Evolutionary conservation across 2,113 vertebrate genomes (phyloP).

Genomic region (Loxodonta africana): DNA sequence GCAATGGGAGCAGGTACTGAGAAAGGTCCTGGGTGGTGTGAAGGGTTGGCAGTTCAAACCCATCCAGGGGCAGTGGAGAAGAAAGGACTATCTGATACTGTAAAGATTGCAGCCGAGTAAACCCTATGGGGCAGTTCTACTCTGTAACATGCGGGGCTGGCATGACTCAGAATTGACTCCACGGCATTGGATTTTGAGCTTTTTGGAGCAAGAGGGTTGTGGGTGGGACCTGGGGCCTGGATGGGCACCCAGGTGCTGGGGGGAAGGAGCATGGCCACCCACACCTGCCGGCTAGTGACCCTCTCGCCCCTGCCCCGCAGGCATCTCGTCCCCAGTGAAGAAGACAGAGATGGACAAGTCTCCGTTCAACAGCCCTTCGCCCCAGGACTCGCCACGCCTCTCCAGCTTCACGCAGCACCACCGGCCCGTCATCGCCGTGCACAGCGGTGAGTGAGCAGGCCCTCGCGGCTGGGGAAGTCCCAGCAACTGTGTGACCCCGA

Average conservation of each 20-base stretch:
- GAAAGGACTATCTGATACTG: neutral
- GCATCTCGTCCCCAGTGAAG: constrained; percentile 97
- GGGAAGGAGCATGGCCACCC: neutral
- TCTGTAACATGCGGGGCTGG: neutral
- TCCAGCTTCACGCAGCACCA: constrained; percentile 98
- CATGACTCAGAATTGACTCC: neutral
- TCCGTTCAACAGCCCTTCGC: constrained; percentile 94
- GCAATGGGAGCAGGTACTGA: neutral
- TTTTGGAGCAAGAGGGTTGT: neutral
- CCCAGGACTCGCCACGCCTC: constrained; percentile 96
- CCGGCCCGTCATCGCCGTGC: constrained; percentile 98
- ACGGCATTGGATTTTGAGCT: neutral
- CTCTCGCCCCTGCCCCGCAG: constrained; percentile 81
- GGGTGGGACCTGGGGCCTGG: neutral
- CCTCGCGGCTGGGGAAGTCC: fast-evolving
- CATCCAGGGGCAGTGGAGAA: neutral
- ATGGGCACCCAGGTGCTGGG: too few species aligned
- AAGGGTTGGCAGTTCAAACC: neutral
- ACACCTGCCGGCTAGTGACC: neutral
- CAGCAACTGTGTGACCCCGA: fast-evolving
- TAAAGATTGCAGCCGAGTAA: neutral
- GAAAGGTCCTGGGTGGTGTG: neutral
- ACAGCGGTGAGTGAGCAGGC: constrained; percentile 92
- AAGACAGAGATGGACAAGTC: constrained; percentile 97
- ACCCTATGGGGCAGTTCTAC: neutral